Percentiles rank a stretch among this genome's conserved stretches.
Evolutionary conservation across 2,888 invertebrate genomes (phyloP).

Genomic region (Mesorhabditis belari): DNA sequence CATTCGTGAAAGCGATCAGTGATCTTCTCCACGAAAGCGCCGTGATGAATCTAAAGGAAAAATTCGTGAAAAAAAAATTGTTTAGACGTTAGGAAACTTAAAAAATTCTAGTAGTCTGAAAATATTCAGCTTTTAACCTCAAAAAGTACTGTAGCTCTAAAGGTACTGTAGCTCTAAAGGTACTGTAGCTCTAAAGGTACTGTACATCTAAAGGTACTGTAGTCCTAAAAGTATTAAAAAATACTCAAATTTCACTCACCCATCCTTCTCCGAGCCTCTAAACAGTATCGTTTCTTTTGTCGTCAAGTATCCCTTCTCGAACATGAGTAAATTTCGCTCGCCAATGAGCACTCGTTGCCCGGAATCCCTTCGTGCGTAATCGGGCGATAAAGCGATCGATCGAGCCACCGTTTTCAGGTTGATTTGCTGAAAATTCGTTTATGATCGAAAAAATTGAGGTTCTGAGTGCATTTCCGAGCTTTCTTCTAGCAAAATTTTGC

Average conservation of each 20-base stretch:
- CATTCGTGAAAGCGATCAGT: slow-evolving; percentile 51
- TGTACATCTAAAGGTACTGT: too few relatives aligned
- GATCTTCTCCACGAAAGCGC: slow-evolving; percentile 36
- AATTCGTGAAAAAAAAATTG: too few relatives aligned
- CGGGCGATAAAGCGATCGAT: slow-evolving; percentile 38
- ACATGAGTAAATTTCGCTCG: slow-evolving; percentile 36
- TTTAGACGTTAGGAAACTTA: too few relatives aligned
- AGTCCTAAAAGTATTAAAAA: too few relatives aligned
- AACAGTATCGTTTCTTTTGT: slow-evolving; percentile 28
- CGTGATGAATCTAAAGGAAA: slow-evolving; percentile 44
- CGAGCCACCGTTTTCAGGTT: slow-evolving; percentile 29
- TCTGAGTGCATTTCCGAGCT: too few relatives aligned
- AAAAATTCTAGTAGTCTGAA: too few relatives aligned
- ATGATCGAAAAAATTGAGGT: too few relatives aligned
- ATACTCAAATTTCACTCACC: too few relatives aligned
- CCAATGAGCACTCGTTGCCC: slow-evolving; percentile 40
- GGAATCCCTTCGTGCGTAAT: slow-evolving; percentile 28
- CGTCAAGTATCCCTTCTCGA: slow-evolving; percentile 30
- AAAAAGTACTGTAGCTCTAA: too few relatives aligned
- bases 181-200: too few relatives aligned
- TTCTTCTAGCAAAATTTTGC: not conserved
- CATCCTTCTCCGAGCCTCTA: slow-evolving; percentile 44
- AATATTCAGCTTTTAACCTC: too few relatives aligned
- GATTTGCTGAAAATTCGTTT: slow-evolving; percentile 20
- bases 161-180: too few relatives aligned